Base-by-base conservation (phyloP, 2,113 vertebrate species). In the Macrotus californicus region DNA sequence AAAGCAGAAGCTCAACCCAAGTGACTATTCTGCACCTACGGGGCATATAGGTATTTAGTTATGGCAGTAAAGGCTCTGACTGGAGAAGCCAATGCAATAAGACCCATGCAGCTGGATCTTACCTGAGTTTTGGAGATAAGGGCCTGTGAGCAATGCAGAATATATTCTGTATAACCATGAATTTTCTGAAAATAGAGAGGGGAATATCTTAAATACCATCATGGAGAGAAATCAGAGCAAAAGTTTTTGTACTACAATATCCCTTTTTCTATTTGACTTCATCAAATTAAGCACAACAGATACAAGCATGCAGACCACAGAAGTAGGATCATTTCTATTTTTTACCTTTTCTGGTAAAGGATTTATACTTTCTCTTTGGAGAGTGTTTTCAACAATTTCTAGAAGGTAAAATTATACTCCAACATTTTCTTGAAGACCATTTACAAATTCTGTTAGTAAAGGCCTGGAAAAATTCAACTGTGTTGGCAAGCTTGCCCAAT, bases 1-100 rank as follows among this genome's bases (percentile, higher is more conserved):
- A 97, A 96, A 50, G 36, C 64, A 61, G 73, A 69, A 13, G 12
- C 77, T 91, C 95, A 94, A 66, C 64, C 52, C 14, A 91, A 70
- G 7, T 96, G 75, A 97, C 34, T n/a, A 0, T 39, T 76, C 50
- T 73, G 13, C 14, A 50, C 43, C 36, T 75, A 41, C 26, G 0
- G 18, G 4, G 5, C 59, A 81, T 36, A 52, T 5, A 83, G 34
- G 76, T 83, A 85, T 39, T 89, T 88, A 46, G 15, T 29, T 5
- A 54, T 64, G 7, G 29, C 9, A 89, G 8, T 3, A 85, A 92
- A 69, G 43, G 21, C 5, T 72, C 36, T 96, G 16, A 29, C 26
- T 84, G 14, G 7, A 31, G 3, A 64, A 89, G 16, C 14, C 39
- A 36, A 39, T 50, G 54, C 26, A 64, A 26, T 91, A 50, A 82